Evolutionary conservation across 2,113 vertebrate genomes (phyloP).

Genomic region (Chamaetylas fuelleborni): DNA sequence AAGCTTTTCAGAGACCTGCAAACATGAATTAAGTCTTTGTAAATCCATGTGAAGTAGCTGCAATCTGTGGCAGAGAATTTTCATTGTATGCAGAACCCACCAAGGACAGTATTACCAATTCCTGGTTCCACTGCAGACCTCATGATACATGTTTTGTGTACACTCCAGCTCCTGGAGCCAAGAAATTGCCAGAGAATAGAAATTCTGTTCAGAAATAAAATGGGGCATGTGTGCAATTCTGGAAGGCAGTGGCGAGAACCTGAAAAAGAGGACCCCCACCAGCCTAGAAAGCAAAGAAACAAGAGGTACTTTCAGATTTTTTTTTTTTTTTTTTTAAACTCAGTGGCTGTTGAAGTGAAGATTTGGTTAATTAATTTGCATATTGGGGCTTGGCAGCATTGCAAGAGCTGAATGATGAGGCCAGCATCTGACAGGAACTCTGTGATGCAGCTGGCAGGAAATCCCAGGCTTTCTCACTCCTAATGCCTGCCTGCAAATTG

Average conservation of each 20-base stretch:
- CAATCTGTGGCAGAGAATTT: not conserved
- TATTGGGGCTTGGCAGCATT: not conserved
- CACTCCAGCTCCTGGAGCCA: not conserved
- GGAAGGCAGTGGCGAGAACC: not conserved
- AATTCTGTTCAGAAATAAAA: not conserved
- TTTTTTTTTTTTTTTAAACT: not conserved
- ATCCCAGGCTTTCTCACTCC: not conserved
- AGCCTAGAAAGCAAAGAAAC: not conserved
- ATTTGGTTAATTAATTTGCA: constrained; percentile 20
- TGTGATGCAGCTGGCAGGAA: constrained; percentile 10
- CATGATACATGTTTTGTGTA: not conserved
- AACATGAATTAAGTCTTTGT: not conserved
- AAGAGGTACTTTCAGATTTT: not conserved
- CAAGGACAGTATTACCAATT: not conserved
- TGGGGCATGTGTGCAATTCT: not conserved
- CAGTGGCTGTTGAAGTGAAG: not conserved
- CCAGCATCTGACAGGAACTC: not conserved
- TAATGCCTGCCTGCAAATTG: not conserved
- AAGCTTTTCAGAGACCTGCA: not conserved
- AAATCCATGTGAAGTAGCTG: not conserved
- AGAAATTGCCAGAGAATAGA: not conserved
- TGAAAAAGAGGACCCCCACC: not conserved
- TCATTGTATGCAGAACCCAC: not conserved
- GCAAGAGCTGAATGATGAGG: not conserved
- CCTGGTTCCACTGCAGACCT: not conserved